These are phyloP conservation scores for Polypterus senegalus DNA, from an alignment of 2,113 vertebrate genomes.

Conservation along the genomic window DNA sequence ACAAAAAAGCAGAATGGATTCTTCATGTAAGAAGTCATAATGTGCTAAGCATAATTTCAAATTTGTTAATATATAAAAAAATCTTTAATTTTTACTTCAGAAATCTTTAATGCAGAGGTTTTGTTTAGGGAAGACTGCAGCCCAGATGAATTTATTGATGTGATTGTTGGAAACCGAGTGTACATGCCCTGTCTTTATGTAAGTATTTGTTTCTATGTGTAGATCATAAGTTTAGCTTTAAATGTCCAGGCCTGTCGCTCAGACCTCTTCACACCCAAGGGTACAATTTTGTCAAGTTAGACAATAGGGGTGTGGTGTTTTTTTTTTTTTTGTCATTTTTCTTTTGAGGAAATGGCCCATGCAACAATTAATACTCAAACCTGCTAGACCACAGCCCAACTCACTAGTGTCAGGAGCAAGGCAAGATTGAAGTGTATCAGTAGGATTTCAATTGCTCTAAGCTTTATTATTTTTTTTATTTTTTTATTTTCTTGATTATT, in stretches of 20 bases:
- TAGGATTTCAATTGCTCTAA: no score
- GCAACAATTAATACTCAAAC: background rate
- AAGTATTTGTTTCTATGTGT: slow-evolving; percentile 30
- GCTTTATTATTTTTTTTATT: no score
- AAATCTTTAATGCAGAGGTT: slow-evolving; percentile 97
- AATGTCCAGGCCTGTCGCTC: no score
- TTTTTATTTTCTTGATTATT: no score
- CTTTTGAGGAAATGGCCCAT: background rate
- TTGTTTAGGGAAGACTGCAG: slow-evolving; percentile 91
- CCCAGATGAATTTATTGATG: slow-evolving; percentile 92
- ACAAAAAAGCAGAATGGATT: no score
- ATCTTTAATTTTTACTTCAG: slow-evolving; percentile 61
- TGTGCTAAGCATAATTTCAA: background rate
- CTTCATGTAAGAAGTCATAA: background rate
- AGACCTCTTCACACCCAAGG: no score
- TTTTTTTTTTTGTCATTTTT: background rate
- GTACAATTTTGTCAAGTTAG: no score
- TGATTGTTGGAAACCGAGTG: slow-evolving; percentile 93
- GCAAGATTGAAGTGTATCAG: no score
- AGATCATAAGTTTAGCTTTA: no score
- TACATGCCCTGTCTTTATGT: slow-evolving; percentile 97
- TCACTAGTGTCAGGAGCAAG: no score
- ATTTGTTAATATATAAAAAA: background rate
- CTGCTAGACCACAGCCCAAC: no score
- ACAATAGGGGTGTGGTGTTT: background rate